These are phyloP conservation scores for Serinus canaria DNA, from an alignment of 2,113 vertebrate species.

Conservation along the genomic window DNA sequence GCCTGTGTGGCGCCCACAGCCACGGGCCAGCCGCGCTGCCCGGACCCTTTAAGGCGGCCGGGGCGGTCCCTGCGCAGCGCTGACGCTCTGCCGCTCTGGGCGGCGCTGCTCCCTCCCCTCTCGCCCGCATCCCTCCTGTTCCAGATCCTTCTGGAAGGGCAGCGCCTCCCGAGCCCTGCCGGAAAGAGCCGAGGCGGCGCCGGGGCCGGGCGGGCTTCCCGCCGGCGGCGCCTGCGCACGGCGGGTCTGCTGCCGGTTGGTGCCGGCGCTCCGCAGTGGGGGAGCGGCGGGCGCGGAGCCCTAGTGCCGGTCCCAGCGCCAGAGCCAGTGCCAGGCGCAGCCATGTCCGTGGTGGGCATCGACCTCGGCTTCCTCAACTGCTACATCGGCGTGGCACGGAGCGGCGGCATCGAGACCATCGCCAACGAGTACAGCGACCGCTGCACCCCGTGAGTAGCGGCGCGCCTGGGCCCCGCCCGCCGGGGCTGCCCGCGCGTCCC, in stretches of 20 bases:
- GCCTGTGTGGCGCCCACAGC: accelerated
- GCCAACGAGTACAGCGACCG: conserved; percentile 96
- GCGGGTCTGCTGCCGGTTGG: conserved; percentile 61
- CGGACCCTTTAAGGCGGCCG: background rate
- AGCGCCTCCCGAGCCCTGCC: conserved; percentile 47
- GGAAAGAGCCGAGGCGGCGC: conserved; percentile 59
- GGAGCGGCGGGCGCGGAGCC: background rate
- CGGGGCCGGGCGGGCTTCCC: background rate
- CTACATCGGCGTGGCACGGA: conserved; percentile 90
- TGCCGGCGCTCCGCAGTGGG: conserved; percentile 64
- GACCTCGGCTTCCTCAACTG: conserved; percentile 94
- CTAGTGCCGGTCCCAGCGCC: background rate
- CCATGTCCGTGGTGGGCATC: conserved; percentile 93
- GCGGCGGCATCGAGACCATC: conserved; percentile 94
- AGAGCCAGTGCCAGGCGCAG: background rate
- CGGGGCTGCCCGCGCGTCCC: background rate
- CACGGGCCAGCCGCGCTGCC: accelerated
- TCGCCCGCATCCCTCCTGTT: background rate
- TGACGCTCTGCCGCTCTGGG: background rate
- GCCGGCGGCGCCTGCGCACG: conserved; percentile 64
- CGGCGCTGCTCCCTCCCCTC: background rate
- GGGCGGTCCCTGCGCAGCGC: background rate
- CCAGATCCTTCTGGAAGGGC: conserved; percentile 75
- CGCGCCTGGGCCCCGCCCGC: background rate
- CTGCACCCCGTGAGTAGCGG: conserved; percentile 91